A percentile compares a stretch with the other conserved stretches of the same genome.
phyloP scores from a whole-genome alignment of 2,113 vertebrate genomes.

The Pongo abelii region DNA sequence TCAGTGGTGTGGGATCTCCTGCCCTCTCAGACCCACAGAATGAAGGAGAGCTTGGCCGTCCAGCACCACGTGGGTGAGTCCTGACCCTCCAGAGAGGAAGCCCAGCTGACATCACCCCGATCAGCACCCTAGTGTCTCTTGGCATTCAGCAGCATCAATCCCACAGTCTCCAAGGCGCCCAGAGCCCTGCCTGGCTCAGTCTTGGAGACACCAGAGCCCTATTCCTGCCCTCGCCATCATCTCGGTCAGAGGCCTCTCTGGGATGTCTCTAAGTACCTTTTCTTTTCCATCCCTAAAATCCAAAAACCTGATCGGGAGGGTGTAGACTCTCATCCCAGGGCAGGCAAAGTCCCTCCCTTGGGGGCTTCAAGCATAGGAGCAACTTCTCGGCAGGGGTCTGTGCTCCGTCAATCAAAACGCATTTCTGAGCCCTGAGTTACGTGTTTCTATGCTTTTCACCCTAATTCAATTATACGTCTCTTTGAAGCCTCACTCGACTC shows the following conservation, averaged over 20 bases:
- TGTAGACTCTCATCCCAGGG: background rate
- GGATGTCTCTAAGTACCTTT: background rate
- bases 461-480: background rate
- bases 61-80: background rate
- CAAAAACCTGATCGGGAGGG: background rate
- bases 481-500: background rate
- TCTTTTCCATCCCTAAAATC: background rate
- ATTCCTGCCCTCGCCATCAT: background rate
- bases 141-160: background rate
- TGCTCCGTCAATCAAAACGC: background rate
- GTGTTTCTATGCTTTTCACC: background rate
- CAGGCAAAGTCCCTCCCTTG: background rate
- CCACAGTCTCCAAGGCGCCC: background rate
- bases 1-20: background rate
- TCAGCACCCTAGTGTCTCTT: background rate
- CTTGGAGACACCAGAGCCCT: background rate
- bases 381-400: background rate
- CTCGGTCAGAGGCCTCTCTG: background rate
- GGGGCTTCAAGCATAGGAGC: background rate
- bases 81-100: background rate
- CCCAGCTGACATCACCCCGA: background rate
- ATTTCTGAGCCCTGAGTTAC: background rate
- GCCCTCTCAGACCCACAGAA: background rate
- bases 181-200: background rate
- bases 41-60: background rate